Evolutionary conservation across 2,797 vertebrate species (phyloP).

Genomic region (Rhinichthys osculus): DNA sequence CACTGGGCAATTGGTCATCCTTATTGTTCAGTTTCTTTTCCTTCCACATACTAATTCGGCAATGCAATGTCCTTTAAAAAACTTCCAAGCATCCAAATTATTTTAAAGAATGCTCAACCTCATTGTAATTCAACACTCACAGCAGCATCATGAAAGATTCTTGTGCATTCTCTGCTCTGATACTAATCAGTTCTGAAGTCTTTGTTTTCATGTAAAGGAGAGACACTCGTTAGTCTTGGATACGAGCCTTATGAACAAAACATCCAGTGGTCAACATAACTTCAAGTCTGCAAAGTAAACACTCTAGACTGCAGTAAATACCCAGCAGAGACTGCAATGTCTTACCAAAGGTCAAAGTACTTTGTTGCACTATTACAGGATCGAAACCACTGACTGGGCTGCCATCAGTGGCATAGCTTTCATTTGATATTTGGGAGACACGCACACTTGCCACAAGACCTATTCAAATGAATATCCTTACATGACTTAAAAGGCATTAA

Average conservation of each 20-base stretch:
- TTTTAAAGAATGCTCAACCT: slow-evolving; percentile 1
- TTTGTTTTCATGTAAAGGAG: slow-evolving; percentile 22
- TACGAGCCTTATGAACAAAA: neutral
- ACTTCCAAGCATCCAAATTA: neutral
- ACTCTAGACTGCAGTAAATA: slow-evolving; percentile 44
- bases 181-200: slow-evolving; percentile 30
- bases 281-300: slow-evolving; percentile 36
- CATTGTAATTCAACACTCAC: neutral
- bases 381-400: slow-evolving; percentile 8
- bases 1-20: neutral
- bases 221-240: slow-evolving; percentile 4
- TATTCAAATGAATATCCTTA: neutral
- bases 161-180: slow-evolving; percentile 3
- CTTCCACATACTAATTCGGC: neutral
- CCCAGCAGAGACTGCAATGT: slow-evolving; percentile 31
- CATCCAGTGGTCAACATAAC: neutral
- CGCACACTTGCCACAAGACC: neutral
- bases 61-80: neutral
- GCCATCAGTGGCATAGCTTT: neutral
- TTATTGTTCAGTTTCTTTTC: neutral
- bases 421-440: slow-evolving; percentile 20
- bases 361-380: slow-evolving; percentile 17
- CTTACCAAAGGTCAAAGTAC: slow-evolving; percentile 41
- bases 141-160: neutral
- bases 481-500: neutral